These are phyloP conservation scores for Philopedon plagiatum DNA, from an alignment of 2,888 invertebrate species.

Conservation along the genomic window DNA sequence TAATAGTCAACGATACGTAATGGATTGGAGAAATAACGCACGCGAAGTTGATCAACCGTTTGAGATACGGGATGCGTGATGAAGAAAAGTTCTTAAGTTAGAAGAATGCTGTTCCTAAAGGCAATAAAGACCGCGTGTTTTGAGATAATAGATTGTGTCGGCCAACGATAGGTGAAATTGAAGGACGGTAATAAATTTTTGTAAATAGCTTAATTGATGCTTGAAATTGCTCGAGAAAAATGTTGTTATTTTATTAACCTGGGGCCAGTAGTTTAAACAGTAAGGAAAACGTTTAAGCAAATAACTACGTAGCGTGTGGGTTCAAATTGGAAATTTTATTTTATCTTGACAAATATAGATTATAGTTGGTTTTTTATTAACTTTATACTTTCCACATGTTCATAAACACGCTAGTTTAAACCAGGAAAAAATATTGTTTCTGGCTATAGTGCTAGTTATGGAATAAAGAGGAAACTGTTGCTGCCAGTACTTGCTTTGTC, in stretches of 20 bases:
- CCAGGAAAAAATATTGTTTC: too few relatives aligned
- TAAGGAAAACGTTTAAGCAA: too few relatives aligned
- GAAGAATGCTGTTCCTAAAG: conserved; percentile 27
- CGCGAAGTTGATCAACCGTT: conserved; percentile 33
- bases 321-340: too few relatives aligned
- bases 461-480: too few relatives aligned
- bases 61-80: conserved; percentile 35
- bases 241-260: neutral
- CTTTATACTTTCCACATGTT: too few relatives aligned
- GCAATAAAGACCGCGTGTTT: conserved; percentile 24
- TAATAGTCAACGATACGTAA: conserved; percentile 12
- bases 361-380: too few relatives aligned
- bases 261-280: neutral
- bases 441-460: too few relatives aligned
- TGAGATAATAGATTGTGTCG: conserved; percentile 23
- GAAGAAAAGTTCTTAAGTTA: conserved; percentile 28
- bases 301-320: too few relatives aligned
- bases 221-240: neutral
- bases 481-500: too few relatives aligned
- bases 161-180: conserved; percentile 22
- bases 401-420: too few relatives aligned
- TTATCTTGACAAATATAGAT: too few relatives aligned
- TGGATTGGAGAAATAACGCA: conserved; percentile 26
- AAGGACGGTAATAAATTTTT: conserved; percentile 23
- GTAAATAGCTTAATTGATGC: conserved; percentile 4